Conservation (phyloP, 2,113 vertebrate genomes). For the Platycercus adscitus region DNA sequence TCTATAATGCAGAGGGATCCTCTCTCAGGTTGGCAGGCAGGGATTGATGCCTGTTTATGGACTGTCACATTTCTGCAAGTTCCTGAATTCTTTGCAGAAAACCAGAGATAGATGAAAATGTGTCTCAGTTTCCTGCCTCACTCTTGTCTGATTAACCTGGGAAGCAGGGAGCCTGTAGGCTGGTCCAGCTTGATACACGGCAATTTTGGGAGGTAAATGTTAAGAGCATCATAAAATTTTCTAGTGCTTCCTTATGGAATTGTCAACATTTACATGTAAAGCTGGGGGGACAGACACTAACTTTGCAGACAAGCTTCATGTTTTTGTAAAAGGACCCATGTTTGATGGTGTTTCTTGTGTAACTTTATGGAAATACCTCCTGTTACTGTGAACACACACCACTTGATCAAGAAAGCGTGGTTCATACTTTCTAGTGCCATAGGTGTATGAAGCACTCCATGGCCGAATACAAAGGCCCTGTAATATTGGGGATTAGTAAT, state of each 20-base stretch:
- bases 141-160: neutral
- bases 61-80: neutral
- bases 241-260: neutral
- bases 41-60: neutral
- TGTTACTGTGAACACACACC: neutral
- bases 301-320: neutral
- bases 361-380: neutral
- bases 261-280: neutral
- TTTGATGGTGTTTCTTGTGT: neutral
- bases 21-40: neutral
- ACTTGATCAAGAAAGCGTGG: neutral
- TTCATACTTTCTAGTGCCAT: neutral
- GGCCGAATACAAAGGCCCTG: neutral
- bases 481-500: neutral
- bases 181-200: neutral
- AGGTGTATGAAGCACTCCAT: neutral
- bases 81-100: slow-evolving; percentile 1
- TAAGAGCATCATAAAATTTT: neutral
- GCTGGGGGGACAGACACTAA: neutral
- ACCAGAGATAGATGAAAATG: neutral
- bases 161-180: neutral
- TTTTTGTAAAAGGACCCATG: neutral
- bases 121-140: neutral
- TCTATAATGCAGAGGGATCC: neutral
- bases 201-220: neutral